Conservation (phyloP, 2,797 vertebrate genomes). For the Lithobates pipiens region DNA sequence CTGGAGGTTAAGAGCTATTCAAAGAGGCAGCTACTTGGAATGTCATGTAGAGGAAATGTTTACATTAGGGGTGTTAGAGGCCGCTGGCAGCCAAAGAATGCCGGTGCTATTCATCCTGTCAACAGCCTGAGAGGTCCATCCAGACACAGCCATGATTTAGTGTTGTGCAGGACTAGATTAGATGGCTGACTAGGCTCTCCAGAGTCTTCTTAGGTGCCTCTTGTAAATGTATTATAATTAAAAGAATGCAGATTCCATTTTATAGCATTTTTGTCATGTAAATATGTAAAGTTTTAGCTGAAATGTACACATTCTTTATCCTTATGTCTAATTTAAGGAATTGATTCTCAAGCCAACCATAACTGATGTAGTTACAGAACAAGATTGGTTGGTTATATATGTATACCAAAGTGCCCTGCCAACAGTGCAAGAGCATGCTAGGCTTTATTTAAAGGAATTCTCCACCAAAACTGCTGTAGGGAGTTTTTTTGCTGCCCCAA, state of each 20-base stretch:
- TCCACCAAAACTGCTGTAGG: too few species aligned
- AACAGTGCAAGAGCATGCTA: too few species aligned
- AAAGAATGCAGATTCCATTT: not conserved
- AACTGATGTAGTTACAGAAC: too few species aligned
- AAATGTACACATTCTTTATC: not conserved
- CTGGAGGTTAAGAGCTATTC: conserved; percentile 7
- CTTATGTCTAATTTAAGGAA: not conserved
- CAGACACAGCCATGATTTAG: conserved; percentile 13
- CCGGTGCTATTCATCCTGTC: conserved; percentile 32
- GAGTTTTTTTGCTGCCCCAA: too few species aligned
- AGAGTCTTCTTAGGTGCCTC: not conserved
- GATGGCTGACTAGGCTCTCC: not conserved
- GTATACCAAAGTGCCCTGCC: too few species aligned
- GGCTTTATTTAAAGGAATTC: too few species aligned
- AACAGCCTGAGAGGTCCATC: conserved; percentile 5
- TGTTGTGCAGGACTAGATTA: not conserved
- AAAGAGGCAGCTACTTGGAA: conserved; percentile 29
- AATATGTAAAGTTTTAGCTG: not conserved
- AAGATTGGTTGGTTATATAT: too few species aligned
- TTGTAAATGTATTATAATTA: not conserved
- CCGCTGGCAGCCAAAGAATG: conserved; percentile 36
- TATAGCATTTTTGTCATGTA: not conserved
- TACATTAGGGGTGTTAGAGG: conserved; percentile 39
- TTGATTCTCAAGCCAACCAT: not conserved
- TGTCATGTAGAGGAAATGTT: conserved; percentile 45